Conservation (phyloP, 1,140 invertebrate genomes). For the Drosophila sechellia region DNA sequence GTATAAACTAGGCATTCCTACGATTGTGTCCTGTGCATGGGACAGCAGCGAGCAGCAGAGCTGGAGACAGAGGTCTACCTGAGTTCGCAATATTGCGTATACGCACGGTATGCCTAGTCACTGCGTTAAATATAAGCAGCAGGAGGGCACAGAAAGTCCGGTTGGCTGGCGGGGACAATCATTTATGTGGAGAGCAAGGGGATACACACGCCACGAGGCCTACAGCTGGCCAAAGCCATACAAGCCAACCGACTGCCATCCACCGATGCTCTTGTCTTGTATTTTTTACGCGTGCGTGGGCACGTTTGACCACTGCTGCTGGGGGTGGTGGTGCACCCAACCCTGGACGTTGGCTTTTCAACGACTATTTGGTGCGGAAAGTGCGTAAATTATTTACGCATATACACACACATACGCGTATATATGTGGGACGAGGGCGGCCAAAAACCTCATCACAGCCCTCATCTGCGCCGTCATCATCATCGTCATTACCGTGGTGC, state of each 20-base stretch:
- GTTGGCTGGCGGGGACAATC: conserved; percentile 50
- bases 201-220: conserved; percentile 24
- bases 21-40: no score
- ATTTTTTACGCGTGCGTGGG: conserved; percentile 66
- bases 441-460: conserved; percentile 18
- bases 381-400: conserved; percentile 73
- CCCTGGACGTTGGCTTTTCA: conserved; percentile 49
- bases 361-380: conserved; percentile 76
- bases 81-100: conserved; percentile 67
- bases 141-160: conserved; percentile 28
- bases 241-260: conserved; percentile 27
- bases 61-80: conserved; percentile 15
- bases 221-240: conserved; percentile 53
- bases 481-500: conserved; percentile 5
- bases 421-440: conserved; percentile 36
- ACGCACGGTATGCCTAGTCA: conserved; percentile 41
- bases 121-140: conserved; percentile 55
- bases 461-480: conserved; percentile 17
- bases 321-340: conserved; percentile 2
- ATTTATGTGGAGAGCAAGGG: conserved; percentile 74
- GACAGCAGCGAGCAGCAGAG: no score
- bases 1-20: no score
- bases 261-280: conserved; percentile 38
- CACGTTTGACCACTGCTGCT: conserved; percentile 56
- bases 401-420: conserved; percentile 17